These are phyloP conservation scores for Lontra canadensis DNA, from an alignment of 2,113 vertebrate genomes.

Conservation along the genomic window DNA sequence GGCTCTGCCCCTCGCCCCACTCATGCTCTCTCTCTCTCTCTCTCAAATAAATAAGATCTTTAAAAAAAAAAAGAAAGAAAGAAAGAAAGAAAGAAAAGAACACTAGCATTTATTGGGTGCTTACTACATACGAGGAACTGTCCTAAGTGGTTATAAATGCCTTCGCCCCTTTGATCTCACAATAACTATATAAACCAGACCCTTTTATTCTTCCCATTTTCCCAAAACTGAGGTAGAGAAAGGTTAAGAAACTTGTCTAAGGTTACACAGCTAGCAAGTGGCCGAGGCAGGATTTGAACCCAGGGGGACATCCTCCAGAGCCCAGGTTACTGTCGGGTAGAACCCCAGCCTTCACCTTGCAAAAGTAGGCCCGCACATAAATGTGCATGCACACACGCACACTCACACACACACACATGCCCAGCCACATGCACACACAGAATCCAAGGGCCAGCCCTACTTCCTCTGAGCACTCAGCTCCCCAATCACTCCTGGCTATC, in stretches of 20 bases:
- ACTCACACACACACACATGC: too few relatives aligned
- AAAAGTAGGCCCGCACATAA: not conserved
- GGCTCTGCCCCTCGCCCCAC: not conserved
- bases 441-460: not conserved
- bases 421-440: too few relatives aligned
- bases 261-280: not conserved
- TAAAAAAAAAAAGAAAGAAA: not conserved
- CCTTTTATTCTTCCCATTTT: not conserved
- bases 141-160: not conserved
- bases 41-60: not conserved
- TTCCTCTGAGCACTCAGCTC: fast-evolving
- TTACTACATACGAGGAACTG: not conserved
- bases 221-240: not conserved
- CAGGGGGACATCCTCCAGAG: not conserved
- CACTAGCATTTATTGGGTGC: not conserved
- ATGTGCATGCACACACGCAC: fast-evolving
- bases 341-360: not conserved
- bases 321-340: not conserved
- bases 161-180: not conserved
- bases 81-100: not conserved
- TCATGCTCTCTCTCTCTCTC: not conserved
- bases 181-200: not conserved
- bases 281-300: not conserved
- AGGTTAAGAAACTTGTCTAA: not conserved
- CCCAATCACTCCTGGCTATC: not conserved